Conservation (phyloP, 2,888 invertebrate genomes). For the Heliothis peltigera region DNA sequence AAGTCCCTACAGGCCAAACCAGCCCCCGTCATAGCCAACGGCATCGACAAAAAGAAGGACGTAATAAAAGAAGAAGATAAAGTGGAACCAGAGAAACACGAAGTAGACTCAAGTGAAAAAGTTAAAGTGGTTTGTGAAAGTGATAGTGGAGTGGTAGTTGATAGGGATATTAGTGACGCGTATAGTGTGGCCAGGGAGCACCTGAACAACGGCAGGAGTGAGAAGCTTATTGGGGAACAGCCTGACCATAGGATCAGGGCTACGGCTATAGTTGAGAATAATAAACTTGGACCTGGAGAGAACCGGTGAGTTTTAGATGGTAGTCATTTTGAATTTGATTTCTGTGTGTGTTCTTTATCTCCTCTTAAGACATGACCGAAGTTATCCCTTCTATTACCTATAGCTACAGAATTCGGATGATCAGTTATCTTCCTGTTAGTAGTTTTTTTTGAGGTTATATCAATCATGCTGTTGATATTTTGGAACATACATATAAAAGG, state of each 20-base stretch:
- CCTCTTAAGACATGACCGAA: not conserved
- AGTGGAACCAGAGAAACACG: slow-evolving; percentile 81
- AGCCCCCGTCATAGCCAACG: slow-evolving; percentile 85
- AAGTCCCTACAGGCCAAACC: slow-evolving; percentile 86
- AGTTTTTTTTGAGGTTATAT: not conserved
- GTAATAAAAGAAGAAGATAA: slow-evolving; percentile 72
- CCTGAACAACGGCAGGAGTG: slow-evolving; percentile 92
- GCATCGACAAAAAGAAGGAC: slow-evolving; percentile 73
- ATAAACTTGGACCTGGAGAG: slow-evolving; percentile 90
- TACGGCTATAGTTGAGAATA: slow-evolving; percentile 90
- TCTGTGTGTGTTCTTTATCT: not conserved
- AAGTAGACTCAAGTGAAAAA: slow-evolving; percentile 85
- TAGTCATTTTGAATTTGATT: not conserved
- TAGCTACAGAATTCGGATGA: too few species aligned
- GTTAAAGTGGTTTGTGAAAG: slow-evolving; percentile 72
- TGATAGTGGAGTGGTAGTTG: slow-evolving; percentile 77
- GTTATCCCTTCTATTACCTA: too few species aligned
- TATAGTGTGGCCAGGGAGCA: slow-evolving; percentile 85
- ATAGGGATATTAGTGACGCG: slow-evolving; percentile 85
- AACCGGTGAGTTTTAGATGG: slow-evolving; percentile 85
- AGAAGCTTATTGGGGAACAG: slow-evolving; percentile 92
- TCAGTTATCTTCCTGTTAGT: too few species aligned
- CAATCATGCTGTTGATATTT: not conserved
- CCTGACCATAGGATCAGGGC: slow-evolving; percentile 91
- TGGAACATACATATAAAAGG: not conserved